These are phyloP conservation scores for Kryptolebias marmoratus DNA, from an alignment of 2,113 vertebrate genomes.

Conservation along the genomic window DNA sequence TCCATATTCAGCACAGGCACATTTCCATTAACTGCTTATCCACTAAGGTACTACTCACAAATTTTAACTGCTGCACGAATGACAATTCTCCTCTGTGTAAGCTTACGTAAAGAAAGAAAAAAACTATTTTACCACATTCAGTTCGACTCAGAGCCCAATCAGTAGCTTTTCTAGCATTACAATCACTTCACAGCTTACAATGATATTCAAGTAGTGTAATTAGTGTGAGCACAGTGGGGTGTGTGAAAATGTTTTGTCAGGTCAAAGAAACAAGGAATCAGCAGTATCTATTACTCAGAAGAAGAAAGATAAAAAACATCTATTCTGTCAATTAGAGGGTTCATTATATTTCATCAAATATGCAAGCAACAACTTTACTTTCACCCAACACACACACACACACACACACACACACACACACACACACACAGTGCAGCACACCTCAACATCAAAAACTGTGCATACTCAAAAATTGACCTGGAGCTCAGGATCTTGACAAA, in stretches of 20 bases:
- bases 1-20: slow-evolving; percentile 12
- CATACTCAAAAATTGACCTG: slow-evolving; percentile 52
- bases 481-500: slow-evolving; percentile 69
- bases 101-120: slow-evolving; percentile 15
- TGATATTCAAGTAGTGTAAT: slow-evolving; percentile 1
- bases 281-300: slow-evolving; percentile 16
- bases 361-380: slow-evolving; percentile 32
- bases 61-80: slow-evolving; percentile 33
- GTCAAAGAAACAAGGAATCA: background rate
- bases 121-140: background rate
- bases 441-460: slow-evolving; percentile 35
- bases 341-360: slow-evolving; percentile 28
- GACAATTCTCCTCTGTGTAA: slow-evolving; percentile 18
- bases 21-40: slow-evolving; percentile 33
- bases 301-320: background rate
- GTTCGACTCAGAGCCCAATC: background rate
- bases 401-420: slow-evolving; percentile 13
- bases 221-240: background rate
- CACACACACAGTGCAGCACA: slow-evolving; percentile 1
- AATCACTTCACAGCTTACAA: background rate
- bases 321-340: slow-evolving; percentile 34
- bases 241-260: slow-evolving; percentile 11
- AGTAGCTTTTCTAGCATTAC: background rate
- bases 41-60: slow-evolving; percentile 16
- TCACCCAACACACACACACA: slow-evolving; percentile 23